These are phyloP conservation scores for Eufriesea mexicana DNA, from an alignment of 1,140 invertebrate species.

Conservation along the genomic window DNA sequence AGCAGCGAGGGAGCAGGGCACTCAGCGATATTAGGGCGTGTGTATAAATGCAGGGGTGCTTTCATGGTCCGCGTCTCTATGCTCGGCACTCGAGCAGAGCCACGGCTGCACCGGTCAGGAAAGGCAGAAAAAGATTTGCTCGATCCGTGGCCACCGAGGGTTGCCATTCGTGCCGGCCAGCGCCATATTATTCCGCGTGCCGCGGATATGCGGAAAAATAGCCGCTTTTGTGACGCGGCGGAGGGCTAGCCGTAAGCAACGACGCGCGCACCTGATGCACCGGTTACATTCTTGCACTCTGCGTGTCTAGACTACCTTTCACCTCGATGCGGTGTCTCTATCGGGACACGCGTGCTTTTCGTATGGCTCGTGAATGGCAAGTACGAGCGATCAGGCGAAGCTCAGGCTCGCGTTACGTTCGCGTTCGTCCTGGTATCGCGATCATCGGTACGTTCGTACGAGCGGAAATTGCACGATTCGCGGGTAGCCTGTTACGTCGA, in stretches of 20 bases:
- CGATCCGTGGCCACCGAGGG: conserved; percentile 26
- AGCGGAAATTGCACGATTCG: too few relatives aligned
- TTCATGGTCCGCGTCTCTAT: conserved; percentile 63
- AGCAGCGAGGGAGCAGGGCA: conserved; percentile 60
- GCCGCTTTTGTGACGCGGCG: conserved; percentile 68
- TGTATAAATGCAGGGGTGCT: conserved; percentile 72
- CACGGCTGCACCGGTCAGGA: not conserved
- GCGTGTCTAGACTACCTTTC: conserved; percentile 42
- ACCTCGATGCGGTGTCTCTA: conserved; percentile 14
- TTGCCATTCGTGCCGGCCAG: conserved; percentile 57
- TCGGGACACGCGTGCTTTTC: conserved; percentile 41
- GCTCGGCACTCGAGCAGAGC: conserved; percentile 35
- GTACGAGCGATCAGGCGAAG: conserved; percentile 12
- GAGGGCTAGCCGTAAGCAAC: conserved; percentile 48
- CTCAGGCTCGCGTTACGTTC: not conserved
- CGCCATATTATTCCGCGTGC: conserved; percentile 63
- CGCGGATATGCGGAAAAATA: conserved; percentile 62
- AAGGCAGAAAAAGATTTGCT: conserved; percentile 55
- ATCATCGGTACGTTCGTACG: too few relatives aligned
- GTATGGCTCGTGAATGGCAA: conserved; percentile 28
- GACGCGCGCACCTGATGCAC: not conserved
- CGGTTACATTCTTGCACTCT: conserved; percentile 46
- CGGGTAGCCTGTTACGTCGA: too few relatives aligned
- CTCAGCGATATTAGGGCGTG: conserved; percentile 76
- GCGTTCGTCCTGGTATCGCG: too few relatives aligned